These are phyloP conservation scores for Chloroceryle inda DNA, from an alignment of 2,797 vertebrate species.

Conservation along the genomic window DNA sequence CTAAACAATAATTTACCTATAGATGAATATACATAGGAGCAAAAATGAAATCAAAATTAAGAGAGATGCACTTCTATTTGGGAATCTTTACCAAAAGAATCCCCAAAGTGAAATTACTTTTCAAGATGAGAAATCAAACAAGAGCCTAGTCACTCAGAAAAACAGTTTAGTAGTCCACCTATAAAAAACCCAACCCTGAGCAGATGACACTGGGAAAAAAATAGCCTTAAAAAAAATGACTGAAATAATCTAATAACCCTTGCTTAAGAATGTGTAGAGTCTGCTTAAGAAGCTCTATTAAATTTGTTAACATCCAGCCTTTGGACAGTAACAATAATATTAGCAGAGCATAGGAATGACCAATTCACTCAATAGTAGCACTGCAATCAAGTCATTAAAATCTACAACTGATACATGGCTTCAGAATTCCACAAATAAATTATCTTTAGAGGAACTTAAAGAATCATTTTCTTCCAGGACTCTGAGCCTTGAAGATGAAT, in stretches of 20 bases:
- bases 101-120: background rate
- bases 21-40: background rate
- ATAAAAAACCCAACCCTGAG: background rate
- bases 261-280: background rate
- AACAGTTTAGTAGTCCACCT: background rate
- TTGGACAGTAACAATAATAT: background rate
- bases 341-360: background rate
- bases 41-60: background rate
- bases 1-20: conserved; percentile 3
- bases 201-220: background rate
- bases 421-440: background rate
- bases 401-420: fast-evolving
- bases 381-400: background rate
- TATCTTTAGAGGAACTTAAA: background rate
- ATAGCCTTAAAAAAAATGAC: background rate
- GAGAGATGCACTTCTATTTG: background rate
- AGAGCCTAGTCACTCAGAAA: background rate
- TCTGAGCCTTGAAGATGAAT: background rate
- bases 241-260: background rate
- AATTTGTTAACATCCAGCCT: background rate
- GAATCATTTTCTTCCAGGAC: background rate
- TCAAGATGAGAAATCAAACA: background rate
- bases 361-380: background rate
- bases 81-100: background rate
- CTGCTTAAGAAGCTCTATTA: background rate